Evolutionary conservation across 2,113 vertebrate species (phyloP), one percentile per base, ranked within the genome.

Genomic region (Passer montanus): DNA sequence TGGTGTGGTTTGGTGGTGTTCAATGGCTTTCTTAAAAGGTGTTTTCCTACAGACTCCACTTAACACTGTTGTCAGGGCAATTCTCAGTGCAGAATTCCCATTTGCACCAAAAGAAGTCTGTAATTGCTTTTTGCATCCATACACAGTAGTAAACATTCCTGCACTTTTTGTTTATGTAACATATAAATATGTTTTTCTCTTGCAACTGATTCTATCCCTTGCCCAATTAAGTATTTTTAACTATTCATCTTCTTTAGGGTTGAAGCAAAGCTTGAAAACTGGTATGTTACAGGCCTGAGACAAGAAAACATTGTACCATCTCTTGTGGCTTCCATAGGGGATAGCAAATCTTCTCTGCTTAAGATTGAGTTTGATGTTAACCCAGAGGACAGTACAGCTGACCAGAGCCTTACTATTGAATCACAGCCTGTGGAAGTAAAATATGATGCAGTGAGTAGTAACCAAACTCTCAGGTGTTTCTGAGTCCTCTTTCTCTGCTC

Each of bases 341-440:
- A 98, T 23, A 97, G 97, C 9, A 76, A 95, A 19, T 99, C 99
- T 3, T 99, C 99, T 28, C 97, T 99, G 68, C 98, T 99, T 43
- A 97, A 96, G 22, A 98, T 99, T 12, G 97, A 98, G 68, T 99
- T 99, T 89, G 98, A 99, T 96, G 73, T 98, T 35, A 99, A 99
- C 91, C 99, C 99, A 1, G 98, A 99, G 73, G 97, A 98, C 43
- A 98, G 97, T 39, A 15, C 93, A 4, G 98, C 98, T 15, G 99
- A 99, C 97, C 99, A 99, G 96, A 98, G 98, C 35, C 97, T 99
- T 52, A 60, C 93, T 4, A 96, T 99, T 37, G 96, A 98, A 76
- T 99, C 99, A 0, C 99, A 99, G 95, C 98, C 99, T 9, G 99
- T 99, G 68, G 99, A 99, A 97, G 98, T 99, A 52, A 99, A 99